These are phyloP conservation scores for Vultur gryphus DNA, from an alignment of 2,797 vertebrate genomes.

Conservation along the genomic window DNA sequence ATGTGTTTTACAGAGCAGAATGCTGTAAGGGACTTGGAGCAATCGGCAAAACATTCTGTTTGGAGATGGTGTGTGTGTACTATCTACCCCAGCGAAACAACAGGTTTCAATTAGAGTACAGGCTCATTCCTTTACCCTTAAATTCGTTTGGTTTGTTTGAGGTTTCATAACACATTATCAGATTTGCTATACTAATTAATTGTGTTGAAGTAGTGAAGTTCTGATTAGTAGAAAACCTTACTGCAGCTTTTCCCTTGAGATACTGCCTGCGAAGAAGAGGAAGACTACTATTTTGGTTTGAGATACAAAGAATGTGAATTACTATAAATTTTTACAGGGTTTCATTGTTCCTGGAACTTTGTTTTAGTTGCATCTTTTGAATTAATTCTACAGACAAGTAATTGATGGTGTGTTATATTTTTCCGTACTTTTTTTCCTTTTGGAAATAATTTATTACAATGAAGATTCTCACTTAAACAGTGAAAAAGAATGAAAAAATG, in stretches of 20 bases:
- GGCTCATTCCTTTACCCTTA: not conserved
- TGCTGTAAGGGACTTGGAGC: not conserved
- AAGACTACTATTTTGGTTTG: not conserved
- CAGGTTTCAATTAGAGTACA: not conserved
- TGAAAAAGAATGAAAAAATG: not conserved
- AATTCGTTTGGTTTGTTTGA: not conserved
- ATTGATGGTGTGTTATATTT: not conserved
- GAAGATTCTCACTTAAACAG: not conserved
- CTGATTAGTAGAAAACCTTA: not conserved
- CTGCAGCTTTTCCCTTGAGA: not conserved
- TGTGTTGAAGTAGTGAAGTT: not conserved
- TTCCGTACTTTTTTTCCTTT: not conserved
- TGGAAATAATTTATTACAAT: not conserved
- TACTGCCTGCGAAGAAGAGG: not conserved
- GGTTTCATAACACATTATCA: not conserved
- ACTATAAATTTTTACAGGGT: not conserved
- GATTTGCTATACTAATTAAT: not conserved
- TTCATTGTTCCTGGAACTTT: not conserved
- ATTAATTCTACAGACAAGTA: not conserved
- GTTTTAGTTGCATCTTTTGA: not conserved
- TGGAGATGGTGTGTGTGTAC: not conserved
- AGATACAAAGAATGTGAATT: not conserved
- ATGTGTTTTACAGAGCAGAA: not conserved
- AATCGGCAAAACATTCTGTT: rapidly evolving
- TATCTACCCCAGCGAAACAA: not conserved